phyloP scores from a whole-genome alignment of 2,113 vertebrate species.

The Phylloscopus trochiloides region DNA sequence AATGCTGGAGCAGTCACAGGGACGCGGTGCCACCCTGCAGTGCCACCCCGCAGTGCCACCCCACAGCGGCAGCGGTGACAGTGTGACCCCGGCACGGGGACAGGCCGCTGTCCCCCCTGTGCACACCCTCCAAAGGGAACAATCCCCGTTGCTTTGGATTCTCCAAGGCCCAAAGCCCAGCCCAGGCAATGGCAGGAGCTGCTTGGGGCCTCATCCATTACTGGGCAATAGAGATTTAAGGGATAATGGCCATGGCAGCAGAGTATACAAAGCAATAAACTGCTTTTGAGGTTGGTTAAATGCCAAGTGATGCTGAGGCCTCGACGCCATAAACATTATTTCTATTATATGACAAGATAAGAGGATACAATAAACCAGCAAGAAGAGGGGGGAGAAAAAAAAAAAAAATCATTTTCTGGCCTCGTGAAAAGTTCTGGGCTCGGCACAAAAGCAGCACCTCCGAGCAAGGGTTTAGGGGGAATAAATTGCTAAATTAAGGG shows the following conservation, averaged over 20 bases:
- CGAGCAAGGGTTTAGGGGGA: not conserved
- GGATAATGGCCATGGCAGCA: slow-evolving; percentile 72
- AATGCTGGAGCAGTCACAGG: no score
- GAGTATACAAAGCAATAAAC: slow-evolving; percentile 73
- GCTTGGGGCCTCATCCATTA: slow-evolving; percentile 73
- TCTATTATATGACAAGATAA: slow-evolving; percentile 77
- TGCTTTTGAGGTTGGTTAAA: slow-evolving; percentile 73
- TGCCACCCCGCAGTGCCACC: no score
- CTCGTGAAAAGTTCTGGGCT: slow-evolving; percentile 29
- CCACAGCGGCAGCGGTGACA: not conserved
- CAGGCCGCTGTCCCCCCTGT: not conserved
- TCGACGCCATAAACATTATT: slow-evolving; percentile 75
- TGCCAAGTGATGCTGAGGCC: slow-evolving; percentile 75
- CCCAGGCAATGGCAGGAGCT: slow-evolving; percentile 63
- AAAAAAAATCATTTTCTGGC: slow-evolving; percentile 21
- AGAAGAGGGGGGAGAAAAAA: not conserved
- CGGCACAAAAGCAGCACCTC: not conserved
- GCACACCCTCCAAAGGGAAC: slow-evolving; percentile 26
- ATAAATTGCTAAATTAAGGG: not conserved
- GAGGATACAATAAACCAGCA: slow-evolving; percentile 69
- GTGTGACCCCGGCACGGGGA: not conserved
- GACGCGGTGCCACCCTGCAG: no score
- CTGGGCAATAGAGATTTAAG: slow-evolving; percentile 77
- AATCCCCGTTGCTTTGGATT: slow-evolving; percentile 54
- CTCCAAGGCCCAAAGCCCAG: slow-evolving; percentile 56